Conservation (phyloP, 2,888 invertebrate genomes). For the Dexiosoma caninum region DNA sequence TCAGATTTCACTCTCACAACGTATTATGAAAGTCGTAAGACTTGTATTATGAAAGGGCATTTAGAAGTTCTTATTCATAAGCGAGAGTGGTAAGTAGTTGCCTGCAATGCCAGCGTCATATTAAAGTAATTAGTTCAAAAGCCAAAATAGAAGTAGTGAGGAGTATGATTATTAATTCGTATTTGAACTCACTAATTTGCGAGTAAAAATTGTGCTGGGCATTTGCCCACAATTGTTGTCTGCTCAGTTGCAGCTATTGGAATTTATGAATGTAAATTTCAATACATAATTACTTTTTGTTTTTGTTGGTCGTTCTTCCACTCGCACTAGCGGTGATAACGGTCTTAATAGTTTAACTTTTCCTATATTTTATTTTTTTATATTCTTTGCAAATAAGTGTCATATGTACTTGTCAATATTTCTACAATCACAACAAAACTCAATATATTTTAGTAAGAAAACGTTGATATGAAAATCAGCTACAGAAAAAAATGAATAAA, state of each 20-base stretch:
- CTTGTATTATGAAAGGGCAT: too few species aligned
- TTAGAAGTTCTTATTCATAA: too few species aligned
- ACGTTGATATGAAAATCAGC: slow-evolving; percentile 10
- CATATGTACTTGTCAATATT: slow-evolving; percentile 49
- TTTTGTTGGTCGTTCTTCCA: not conserved
- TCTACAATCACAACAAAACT: slow-evolving; percentile 4
- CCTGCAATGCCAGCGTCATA: too few species aligned
- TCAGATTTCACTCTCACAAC: too few species aligned
- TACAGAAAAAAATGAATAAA: slow-evolving; percentile 2
- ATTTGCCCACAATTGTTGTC: not conserved
- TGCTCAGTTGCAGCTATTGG: not conserved
- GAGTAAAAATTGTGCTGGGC: too few species aligned
- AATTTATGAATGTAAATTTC: slow-evolving; percentile 32
- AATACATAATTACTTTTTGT: too few species aligned
- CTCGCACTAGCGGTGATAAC: slow-evolving; percentile 35
- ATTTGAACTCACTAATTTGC: too few species aligned
- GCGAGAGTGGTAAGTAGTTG: too few species aligned
- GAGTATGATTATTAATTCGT: too few species aligned
- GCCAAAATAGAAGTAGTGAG: too few species aligned
- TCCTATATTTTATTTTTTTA: not conserved
- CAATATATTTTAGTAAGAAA: not conserved
- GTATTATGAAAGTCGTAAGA: too few species aligned
- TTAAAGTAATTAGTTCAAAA: too few species aligned
- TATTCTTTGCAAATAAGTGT: slow-evolving; percentile 48
- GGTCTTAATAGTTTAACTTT: slow-evolving; percentile 38